Conservation (phyloP, 2,113 vertebrate species). For the Genyomyrus donnyi region DNA sequence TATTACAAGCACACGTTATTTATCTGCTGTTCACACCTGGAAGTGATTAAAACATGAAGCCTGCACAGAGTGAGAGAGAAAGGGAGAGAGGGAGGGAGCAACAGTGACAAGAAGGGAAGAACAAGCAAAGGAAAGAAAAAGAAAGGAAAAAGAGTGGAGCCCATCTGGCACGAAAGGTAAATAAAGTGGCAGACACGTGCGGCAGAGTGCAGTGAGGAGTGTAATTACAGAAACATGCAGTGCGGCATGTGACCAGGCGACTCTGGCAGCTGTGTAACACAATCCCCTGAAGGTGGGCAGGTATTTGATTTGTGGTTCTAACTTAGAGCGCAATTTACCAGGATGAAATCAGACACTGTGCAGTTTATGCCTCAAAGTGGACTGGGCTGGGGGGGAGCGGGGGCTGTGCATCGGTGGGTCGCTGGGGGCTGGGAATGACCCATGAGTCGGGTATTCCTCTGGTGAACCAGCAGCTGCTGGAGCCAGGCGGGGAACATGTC, state of each 20-base stretch:
- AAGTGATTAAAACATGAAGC: slow-evolving; percentile 49
- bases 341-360: slow-evolving; percentile 23
- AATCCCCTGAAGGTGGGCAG: slow-evolving; percentile 26
- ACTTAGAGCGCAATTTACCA: slow-evolving; percentile 19
- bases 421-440: slow-evolving; percentile 28
- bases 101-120: not conserved
- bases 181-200: slow-evolving; percentile 29
- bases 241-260: not conserved
- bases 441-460: slow-evolving; percentile 17
- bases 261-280: not conserved
- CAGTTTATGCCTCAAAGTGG: slow-evolving; percentile 23
- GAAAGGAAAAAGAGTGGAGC: not conserved
- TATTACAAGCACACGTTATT: slow-evolving; percentile 47
- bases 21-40: slow-evolving; percentile 55
- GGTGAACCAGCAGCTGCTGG: slow-evolving; percentile 6
- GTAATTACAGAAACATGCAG: not conserved
- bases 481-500: not conserved
- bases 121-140: not conserved
- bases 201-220: not conserved
- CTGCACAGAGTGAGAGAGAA: slow-evolving; percentile 45
- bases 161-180: not conserved
- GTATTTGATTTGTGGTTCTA: slow-evolving; percentile 27
- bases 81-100: slow-evolving; percentile 27
- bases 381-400: not conserved
- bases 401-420: slow-evolving; percentile 10